Conservation (phyloP, 2,888 invertebrate genomes). For the Sarcophaga subvicina region DNA sequence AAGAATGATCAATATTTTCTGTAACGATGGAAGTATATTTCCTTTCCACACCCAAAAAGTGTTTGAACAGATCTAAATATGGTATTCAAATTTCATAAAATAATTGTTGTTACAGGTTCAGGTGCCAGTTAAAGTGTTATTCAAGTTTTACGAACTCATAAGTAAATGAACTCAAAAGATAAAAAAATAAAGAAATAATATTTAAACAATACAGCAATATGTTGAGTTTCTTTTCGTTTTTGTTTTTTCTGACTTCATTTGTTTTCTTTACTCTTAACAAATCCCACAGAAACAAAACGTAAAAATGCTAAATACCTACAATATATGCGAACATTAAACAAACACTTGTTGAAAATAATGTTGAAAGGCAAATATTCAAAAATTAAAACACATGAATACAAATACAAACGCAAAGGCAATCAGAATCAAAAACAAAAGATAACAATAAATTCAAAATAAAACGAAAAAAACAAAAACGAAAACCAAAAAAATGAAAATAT, state of each 20-base stretch:
- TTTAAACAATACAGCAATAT: slow-evolving; percentile 6
- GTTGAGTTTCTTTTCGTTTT: background rate
- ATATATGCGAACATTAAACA: slow-evolving; percentile 8
- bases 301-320: slow-evolving; percentile 2
- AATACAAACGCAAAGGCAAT: background rate
- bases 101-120: slow-evolving; percentile 56
- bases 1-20: background rate
- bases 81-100: slow-evolving; percentile 9
- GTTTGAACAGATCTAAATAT: background rate
- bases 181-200: slow-evolving; percentile 28
- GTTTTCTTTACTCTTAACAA: slow-evolving; percentile 15
- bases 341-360: slow-evolving; percentile 58
- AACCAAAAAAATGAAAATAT: slow-evolving; percentile 3
- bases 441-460: background rate
- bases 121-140: slow-evolving; percentile 59
- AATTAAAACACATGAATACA: background rate
- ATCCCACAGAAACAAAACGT: slow-evolving; percentile 1
- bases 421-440: slow-evolving; percentile 5
- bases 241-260: background rate
- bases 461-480: background rate
- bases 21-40: background rate
- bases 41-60: slow-evolving; percentile 14
- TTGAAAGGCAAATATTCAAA: slow-evolving; percentile 57
- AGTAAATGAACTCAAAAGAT: slow-evolving; percentile 59
- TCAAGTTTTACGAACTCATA: slow-evolving; percentile 56